These are phyloP conservation scores for Melipona bicolor DNA, from an alignment of 2,888 invertebrate genomes.

Conservation along the genomic window DNA sequence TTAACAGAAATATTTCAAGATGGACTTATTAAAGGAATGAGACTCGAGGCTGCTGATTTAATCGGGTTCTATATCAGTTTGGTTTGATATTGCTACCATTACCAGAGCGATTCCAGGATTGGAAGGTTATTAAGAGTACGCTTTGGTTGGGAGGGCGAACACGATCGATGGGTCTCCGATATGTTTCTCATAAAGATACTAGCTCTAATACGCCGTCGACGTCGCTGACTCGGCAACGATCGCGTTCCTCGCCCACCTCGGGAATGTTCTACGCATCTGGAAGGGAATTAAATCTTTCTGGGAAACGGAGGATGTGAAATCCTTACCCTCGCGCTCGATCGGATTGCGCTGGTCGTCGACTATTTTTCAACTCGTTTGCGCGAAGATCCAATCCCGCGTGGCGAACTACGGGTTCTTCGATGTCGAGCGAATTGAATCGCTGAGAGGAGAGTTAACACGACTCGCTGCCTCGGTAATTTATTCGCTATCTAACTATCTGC, in stretches of 20 bases:
- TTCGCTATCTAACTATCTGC: too few relatives aligned
- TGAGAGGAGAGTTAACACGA: too few relatives aligned
- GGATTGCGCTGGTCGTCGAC: not conserved
- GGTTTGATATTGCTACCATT: constrained; percentile 93
- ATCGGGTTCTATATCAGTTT: constrained; percentile 98
- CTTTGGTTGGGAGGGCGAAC: constrained; percentile 99
- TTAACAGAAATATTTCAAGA: constrained; percentile 93
- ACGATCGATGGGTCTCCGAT: constrained; percentile 93
- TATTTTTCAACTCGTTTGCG: not conserved
- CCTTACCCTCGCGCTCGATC: not conserved
- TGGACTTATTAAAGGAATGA: constrained; percentile 96
- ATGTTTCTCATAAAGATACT: too few relatives aligned
- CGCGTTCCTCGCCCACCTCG: not conserved
- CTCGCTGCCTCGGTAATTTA: too few relatives aligned
- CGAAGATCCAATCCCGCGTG: not conserved
- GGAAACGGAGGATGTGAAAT: not conserved
- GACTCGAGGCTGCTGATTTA: constrained; percentile 97
- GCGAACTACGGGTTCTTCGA: not conserved
- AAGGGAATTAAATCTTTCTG: not conserved
- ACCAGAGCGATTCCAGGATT: constrained; percentile 89
- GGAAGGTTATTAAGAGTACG: constrained; percentile 95
- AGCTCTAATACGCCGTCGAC: constrained; percentile 1
- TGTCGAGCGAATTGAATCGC: not conserved
- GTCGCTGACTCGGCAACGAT: constrained; percentile 43
- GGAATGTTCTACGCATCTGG: not conserved